Evolutionary conservation across 1,140 invertebrate species (phyloP), one percentile per base, ranked within the genome.

Genomic region (Pectinophora gossypiella): DNA sequence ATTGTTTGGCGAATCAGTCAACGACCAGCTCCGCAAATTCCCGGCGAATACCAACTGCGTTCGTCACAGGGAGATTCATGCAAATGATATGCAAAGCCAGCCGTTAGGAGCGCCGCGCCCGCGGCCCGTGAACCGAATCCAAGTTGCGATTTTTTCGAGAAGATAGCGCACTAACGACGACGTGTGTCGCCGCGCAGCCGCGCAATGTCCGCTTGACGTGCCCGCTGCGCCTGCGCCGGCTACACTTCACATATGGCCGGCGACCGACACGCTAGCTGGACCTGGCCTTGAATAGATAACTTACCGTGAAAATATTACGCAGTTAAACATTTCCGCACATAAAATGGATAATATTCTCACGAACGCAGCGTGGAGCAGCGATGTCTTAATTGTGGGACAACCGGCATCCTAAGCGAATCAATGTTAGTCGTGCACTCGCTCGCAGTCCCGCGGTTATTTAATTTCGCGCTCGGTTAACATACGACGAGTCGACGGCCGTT

Each of bases 31-130:
- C 40, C 54, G 27, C 51, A 44, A 57, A 59, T 61, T 77, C 70
- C 68, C 56, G 58, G 43, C 58, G 51, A 68, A 76, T 85, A 76
- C 73, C 69, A 43, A 36, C 9, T 23, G 38, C 50, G 50, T 69
- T 80, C 68, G 71, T 77, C 75, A 79, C 54, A 44, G 61, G 63
- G 55, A 61, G 78, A 80, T 75, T 76, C 75, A 76, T 72, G 70
- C 64, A 64, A 71, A 71, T 63, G 68, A 79, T 82, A 79, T 77
- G 72, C 68, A 58, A 70, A 72, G 48, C 61, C 50, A 48, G 56
- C 72, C 63, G 68, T 76, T 76, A 73, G 62, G 59, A 59, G 54
- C 61, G 57, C 59, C 52, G 56, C 59, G 38, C 50, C 57, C 61
- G 32, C 45, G 46, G 59, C 54, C 48, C 50, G 45, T 50, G 54